phyloP scores from a whole-genome alignment of 2,888 invertebrate genomes.

The Lepidochitona cinerea region DNA sequence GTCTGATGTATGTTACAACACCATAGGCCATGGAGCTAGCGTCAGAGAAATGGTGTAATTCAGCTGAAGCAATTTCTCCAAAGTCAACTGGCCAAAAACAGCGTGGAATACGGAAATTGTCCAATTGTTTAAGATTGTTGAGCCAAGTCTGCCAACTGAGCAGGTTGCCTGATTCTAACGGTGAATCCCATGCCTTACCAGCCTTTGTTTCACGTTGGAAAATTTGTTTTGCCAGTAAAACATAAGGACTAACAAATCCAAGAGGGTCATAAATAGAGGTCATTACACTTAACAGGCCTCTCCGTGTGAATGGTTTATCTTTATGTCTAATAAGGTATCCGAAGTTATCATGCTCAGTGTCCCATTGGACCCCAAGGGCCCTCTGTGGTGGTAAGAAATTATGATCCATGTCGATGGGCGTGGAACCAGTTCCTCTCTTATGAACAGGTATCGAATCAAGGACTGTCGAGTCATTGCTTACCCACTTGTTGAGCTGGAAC shows the following conservation, averaged over 20 bases:
- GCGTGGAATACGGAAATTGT: neutral
- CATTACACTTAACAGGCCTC: neutral
- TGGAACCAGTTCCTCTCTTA: neutral
- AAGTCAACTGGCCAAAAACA: neutral
- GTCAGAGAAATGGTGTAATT: neutral
- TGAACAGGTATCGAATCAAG: neutral
- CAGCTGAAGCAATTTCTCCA: neutral
- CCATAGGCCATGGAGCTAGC: neutral
- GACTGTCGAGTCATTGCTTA: neutral
- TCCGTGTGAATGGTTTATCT: neutral
- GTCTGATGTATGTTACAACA: neutral
- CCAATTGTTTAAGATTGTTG: neutral
- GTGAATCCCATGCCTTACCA: neutral
- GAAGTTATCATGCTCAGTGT: constrained; percentile 2
- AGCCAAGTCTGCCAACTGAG: neutral
- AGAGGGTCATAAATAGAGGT: constrained; percentile 4
- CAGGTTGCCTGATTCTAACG: neutral
- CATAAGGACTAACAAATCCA: neutral
- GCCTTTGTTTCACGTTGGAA: neutral
- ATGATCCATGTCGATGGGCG: neutral
- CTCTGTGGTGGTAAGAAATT: neutral
- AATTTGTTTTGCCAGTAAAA: neutral
- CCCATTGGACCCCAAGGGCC: neutral
- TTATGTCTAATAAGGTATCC: constrained; percentile 8
- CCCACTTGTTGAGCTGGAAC: neutral